A percentile compares a stretch with the other conserved stretches of the same genome.
phyloP scores from a whole-genome alignment of 2,797 vertebrate genomes.

The Melanotaenia boesemani region DNA sequence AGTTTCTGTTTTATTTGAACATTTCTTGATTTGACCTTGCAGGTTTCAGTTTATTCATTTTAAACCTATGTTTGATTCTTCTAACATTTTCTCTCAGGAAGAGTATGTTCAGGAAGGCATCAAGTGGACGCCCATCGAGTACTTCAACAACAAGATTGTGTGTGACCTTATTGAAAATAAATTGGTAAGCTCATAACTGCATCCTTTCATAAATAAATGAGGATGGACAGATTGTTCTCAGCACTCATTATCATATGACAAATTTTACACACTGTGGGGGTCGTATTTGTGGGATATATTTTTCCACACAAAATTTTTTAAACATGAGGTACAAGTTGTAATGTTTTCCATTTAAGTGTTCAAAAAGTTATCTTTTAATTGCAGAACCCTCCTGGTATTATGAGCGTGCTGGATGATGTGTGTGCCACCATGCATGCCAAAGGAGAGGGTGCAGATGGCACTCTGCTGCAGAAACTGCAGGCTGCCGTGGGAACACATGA shows the following conservation, averaged over 20 bases:
- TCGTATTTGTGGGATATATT: neutral
- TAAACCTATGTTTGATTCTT: neutral
- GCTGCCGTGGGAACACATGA: slow-evolving; percentile 91
- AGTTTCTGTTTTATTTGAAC: neutral
- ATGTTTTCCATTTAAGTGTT: neutral
- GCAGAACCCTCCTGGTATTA: slow-evolving; percentile 94
- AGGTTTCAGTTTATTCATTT: neutral
- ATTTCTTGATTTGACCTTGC: neutral
- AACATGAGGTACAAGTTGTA: neutral
- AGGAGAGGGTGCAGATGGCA: slow-evolving; percentile 92
- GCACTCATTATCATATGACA: neutral
- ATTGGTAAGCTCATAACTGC: slow-evolving; percentile 82
- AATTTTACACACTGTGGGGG: neutral
- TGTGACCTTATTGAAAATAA: slow-evolving; percentile 99
- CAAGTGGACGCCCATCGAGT: slow-evolving; percentile 95
- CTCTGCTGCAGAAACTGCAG: slow-evolving; percentile 94
- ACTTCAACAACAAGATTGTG: slow-evolving; percentile 99
- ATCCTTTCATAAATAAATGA: neutral
- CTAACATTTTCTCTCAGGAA: slow-evolving; percentile 82
- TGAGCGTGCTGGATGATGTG: slow-evolving; percentile 96
- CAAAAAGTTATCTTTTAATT: neutral
- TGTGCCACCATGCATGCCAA: slow-evolving; percentile 97
- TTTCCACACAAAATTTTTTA: neutral
- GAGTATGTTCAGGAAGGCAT: slow-evolving; percentile 98
- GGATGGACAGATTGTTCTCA: neutral